A percentile compares a stretch with the other conserved stretches of the same genome.
These are phyloP conservation scores for Vandiemenella viatica DNA, from an alignment of 2,888 invertebrate genomes.

Conservation along the genomic window DNA sequence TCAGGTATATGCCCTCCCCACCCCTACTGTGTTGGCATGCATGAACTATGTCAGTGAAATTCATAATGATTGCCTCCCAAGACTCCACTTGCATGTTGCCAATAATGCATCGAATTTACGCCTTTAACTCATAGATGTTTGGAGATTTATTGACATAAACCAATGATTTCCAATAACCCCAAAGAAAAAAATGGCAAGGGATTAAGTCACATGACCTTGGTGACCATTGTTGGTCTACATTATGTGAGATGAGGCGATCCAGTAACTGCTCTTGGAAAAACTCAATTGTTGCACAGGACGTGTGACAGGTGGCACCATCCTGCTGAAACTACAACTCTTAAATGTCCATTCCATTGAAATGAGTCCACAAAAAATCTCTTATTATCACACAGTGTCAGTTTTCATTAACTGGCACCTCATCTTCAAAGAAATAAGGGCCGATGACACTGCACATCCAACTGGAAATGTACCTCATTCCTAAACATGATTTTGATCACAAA, in stretches of 20 bases:
- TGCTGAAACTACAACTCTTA: too few species aligned
- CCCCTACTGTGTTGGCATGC: background rate
- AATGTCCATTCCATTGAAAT: too few species aligned
- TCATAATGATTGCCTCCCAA: background rate
- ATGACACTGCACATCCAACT: background rate
- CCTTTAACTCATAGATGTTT: background rate
- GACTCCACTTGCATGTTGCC: background rate
- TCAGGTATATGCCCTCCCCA: too few species aligned
- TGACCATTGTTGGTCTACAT: background rate
- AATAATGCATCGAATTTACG: background rate
- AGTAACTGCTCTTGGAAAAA: too few species aligned
- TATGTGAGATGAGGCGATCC: too few species aligned
- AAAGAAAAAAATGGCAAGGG: background rate
- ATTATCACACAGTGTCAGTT: background rate
- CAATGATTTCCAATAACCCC: background rate
- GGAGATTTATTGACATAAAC: background rate
- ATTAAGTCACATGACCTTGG: background rate
- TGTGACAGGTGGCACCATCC: too few species aligned
- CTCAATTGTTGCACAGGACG: too few species aligned
- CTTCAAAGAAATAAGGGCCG: background rate
- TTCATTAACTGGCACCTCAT: background rate
- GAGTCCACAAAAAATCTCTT: background rate
- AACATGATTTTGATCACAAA: background rate
- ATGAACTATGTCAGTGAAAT: background rate
- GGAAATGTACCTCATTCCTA: background rate